Evolutionary conservation across 2,888 invertebrate species (phyloP), one percentile per base, ranked within the genome.

Genomic region (Diarsia mendica): DNA sequence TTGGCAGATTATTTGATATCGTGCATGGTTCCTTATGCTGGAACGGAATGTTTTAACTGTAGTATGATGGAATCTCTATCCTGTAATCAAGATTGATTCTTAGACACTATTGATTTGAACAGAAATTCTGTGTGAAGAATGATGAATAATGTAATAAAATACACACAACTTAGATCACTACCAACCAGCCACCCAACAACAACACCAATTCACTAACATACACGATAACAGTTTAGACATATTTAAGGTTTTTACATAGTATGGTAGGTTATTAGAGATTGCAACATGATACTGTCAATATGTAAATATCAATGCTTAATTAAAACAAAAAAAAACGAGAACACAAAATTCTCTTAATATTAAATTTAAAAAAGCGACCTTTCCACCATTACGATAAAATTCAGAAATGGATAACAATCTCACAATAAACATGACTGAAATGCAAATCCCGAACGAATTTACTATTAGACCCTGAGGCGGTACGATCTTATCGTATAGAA

Each of bases 401-500:
- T 75, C 70, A 67, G 72, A 80, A 69, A 67, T 61, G 58, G 64
- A 85, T 79, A 66, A 65, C 44, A 23, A 89, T 86, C 85, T 77
- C 75, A 86, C 84, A 85, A 87, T 85, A 89, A 88, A 86, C 82
- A 67, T 74, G 77, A 86, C 84, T 84, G 85, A 87, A 89, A 90
- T 85, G 86, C 86, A 81, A 89, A 87, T 85, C 67, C 75, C 63
- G 67, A 83, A 88, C 72, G 18, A 85, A 87, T 87, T 86, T 86
- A 87, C 82, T 82, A 81, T 83, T 70, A 86, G 80, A 81, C 72
- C 89, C 77, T 67, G 46, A 78, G 80, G 89, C 88, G 82, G 85
- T 85, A 81, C 82, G 89, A 90, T 89, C 78, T 85, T 87, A 87
- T 89, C 87, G 77, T 72, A 87, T 85, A 89, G 79, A 74, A 82